Evolutionary conservation across 2,113 vertebrate genomes (phyloP).

Genomic region (Colius striatus): DNA sequence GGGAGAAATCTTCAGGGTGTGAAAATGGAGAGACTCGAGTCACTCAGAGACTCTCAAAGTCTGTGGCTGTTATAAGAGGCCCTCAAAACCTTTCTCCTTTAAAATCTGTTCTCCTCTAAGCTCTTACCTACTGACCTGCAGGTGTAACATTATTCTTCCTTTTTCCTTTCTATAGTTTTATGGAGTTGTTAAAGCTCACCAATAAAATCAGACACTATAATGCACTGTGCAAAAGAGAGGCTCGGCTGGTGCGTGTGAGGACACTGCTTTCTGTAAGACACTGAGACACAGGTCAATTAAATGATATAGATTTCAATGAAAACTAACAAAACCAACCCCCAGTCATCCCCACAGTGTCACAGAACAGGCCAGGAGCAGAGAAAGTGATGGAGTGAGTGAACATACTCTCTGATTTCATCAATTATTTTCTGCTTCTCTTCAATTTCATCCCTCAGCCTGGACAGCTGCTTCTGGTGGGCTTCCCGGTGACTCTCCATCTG

Average conservation of each 20-base stretch:
- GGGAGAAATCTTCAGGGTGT: neutral
- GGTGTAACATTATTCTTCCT: neutral
- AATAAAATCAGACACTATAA: neutral
- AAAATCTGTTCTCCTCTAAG: neutral
- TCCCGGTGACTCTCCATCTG: slow-evolving; percentile 92
- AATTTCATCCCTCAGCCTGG: slow-evolving; percentile 89
- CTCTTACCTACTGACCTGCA: neutral
- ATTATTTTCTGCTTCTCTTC: slow-evolving; percentile 92
- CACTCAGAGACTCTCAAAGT: neutral
- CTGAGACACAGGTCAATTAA: neutral
- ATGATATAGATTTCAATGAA: neutral
- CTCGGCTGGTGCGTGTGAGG: neutral
- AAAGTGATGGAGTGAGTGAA: neutral
- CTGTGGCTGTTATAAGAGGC: neutral
- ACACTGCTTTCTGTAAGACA: neutral
- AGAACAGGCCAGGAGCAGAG: neutral
- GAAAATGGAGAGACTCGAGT: neutral
- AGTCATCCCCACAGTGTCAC: neutral
- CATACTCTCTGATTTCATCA: slow-evolving; percentile 92
- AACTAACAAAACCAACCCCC: neutral
- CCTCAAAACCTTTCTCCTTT: neutral
- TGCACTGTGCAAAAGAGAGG: neutral
- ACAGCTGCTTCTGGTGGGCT: slow-evolving; percentile 90
- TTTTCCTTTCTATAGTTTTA: neutral
- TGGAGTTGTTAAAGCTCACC: neutral